These are phyloP conservation scores for Siniperca undulata DNA, from an alignment of 2,797 vertebrate genomes.

Conservation along the genomic window DNA sequence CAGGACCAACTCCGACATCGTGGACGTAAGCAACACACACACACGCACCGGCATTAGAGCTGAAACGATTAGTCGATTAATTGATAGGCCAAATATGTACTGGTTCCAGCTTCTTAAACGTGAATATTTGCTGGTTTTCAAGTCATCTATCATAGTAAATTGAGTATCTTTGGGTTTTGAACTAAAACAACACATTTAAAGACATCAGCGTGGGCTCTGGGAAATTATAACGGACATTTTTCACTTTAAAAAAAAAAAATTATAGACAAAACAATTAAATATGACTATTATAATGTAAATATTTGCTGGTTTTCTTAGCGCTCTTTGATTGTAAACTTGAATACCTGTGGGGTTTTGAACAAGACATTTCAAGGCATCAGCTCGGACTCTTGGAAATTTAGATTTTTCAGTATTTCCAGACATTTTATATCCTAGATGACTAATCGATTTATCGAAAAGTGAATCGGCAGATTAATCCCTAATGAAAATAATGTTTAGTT, in stretches of 20 bases:
- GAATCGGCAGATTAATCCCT: background rate
- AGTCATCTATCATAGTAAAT: background rate
- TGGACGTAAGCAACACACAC: conserved; percentile 87
- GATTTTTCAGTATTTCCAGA: background rate
- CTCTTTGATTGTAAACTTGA: background rate
- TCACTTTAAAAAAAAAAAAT: too few species aligned
- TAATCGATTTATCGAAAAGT: background rate
- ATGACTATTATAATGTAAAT: background rate
- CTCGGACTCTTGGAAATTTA: too few species aligned
- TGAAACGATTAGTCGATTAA: background rate
- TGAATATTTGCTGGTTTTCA: background rate
- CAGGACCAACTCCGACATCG: conserved; percentile 96
- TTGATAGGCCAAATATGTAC: background rate
- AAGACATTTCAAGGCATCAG: background rate
- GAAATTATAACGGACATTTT: too few species aligned
- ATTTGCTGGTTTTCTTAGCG: background rate
- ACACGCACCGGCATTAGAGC: background rate
- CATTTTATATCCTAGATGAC: background rate
- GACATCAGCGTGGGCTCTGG: too few species aligned
- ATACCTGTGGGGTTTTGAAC: background rate
- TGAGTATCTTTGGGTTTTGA: background rate
- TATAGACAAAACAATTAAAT: background rate
- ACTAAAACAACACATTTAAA: background rate
- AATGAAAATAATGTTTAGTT: background rate
- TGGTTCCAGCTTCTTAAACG: background rate